Base-by-base conservation (phyloP, 92 coral and sea anemone genomes). In the Pocillopora grandis region DNA sequence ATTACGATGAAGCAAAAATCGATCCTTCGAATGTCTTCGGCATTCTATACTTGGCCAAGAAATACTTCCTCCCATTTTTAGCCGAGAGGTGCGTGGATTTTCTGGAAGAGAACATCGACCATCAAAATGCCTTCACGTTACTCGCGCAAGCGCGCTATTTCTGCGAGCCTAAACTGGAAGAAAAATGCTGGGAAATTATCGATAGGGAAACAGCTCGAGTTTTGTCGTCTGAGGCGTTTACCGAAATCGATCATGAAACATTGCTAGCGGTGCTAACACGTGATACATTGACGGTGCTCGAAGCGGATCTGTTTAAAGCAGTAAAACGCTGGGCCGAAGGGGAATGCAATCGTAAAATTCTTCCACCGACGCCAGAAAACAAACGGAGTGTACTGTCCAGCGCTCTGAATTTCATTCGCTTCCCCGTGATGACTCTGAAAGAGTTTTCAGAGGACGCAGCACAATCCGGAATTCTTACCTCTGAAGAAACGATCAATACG, bases 381-480 rank as follows among this genome's bases (percentile, higher is more conserved):
- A 90, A 92, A 60, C 91, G 98, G 56, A 74, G 79, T 15, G 95
- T 94, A 36, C 88, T 94, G 2, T 94, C 90, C 18, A 86, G 87
- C 56, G 98, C 95, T 1, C 84, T 94, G 15, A 89, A 85, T 68
- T 85, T 92, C 33, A 85, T 94, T 72, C 93, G 98, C 9, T 94
- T 94, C 56, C 98, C 98, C 2, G 91, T 89, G 2, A 94, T 94
- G 98, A 89, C 98, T 6, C 72, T 94, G 19, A 87, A 90, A 23
- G 95, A 94, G 71, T 94, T 94, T 63, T 90, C 95, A 20, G 95
- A 92, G 20, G 95, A 92, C 59, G 98, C 98, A 3, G 98, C 98
- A 0, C 85, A 88, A 65, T 94, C 98, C 5, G 98, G 98, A 20
- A 90, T 94, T 7, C 92, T 94, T 0, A 89, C 90, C 48, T 84